Percentiles rank a stretch among this genome's conserved stretches.
Evolutionary conservation across 2,888 invertebrate species (phyloP).

Genomic region (Diogma glabrata): DNA sequence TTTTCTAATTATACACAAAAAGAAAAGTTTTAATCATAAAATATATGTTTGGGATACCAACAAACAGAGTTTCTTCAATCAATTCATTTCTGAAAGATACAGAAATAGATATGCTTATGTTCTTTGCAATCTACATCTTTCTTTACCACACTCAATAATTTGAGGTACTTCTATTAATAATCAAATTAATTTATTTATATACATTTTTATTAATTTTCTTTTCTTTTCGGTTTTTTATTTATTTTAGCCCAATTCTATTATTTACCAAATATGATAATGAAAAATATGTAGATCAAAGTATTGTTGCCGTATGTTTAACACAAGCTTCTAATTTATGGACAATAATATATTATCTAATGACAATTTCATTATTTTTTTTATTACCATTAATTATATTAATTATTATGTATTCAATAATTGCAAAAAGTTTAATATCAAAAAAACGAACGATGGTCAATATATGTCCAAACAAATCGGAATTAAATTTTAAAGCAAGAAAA

Average conservation of each 20-base stretch:
- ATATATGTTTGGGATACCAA: too few relatives aligned
- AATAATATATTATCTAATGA: constrained; percentile 64
- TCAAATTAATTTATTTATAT: too few relatives aligned
- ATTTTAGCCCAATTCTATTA: constrained; percentile 60
- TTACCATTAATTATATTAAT: constrained; percentile 69
- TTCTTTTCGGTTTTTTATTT: not conserved
- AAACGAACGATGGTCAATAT: constrained; percentile 51
- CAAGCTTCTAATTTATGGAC: constrained; percentile 66
- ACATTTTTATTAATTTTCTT: too few relatives aligned
- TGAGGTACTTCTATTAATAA: too few relatives aligned
- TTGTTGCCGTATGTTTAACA: constrained; percentile 66
- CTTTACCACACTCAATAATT: too few relatives aligned
- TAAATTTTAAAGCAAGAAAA: constrained; percentile 60
- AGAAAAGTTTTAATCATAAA: too few relatives aligned
- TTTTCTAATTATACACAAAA: too few relatives aligned
- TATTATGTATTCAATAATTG: constrained; percentile 71
- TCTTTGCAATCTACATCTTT: too few relatives aligned
- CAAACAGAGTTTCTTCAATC: too few relatives aligned
- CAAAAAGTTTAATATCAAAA: constrained; percentile 62
- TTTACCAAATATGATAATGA: constrained; percentile 61
- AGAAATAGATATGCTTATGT: too few relatives aligned
- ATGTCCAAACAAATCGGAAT: constrained; percentile 58
- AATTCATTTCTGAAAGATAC: too few relatives aligned
- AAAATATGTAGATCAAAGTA: constrained; percentile 56
- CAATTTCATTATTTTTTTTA: constrained; percentile 68